Conservation (phyloP, 2,797 vertebrate species). For the Pterois miles region DNA sequence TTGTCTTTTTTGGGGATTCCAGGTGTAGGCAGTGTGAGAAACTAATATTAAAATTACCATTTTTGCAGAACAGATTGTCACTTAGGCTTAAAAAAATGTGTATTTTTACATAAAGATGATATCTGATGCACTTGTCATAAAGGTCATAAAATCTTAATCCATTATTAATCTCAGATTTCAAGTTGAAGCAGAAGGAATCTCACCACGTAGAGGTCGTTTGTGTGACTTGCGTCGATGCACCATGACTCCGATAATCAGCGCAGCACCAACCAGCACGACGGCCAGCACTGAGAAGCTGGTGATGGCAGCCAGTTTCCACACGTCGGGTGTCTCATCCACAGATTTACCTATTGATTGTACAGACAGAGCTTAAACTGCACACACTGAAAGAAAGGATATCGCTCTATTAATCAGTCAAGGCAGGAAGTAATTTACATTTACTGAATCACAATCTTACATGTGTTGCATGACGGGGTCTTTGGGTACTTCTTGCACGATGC, state of each 20-base stretch:
- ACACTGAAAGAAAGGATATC: background rate
- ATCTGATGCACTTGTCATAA: background rate
- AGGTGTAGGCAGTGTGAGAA: background rate
- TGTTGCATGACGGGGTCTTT: conserved; percentile 85
- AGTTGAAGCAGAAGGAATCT: conserved; percentile 30
- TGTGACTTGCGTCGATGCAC: conserved; percentile 82
- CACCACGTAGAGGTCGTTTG: conserved; percentile 84
- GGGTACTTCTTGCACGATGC: conserved; percentile 81
- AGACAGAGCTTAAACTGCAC: background rate
- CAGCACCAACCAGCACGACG: conserved; percentile 80
- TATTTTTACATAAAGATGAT: background rate
- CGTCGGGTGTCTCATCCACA: conserved; percentile 62
- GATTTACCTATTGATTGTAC: conserved; percentile 52
- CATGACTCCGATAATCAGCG: conserved; percentile 82
- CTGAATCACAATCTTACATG: conserved; percentile 72
- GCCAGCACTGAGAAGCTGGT: conserved; percentile 86
- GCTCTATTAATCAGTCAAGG: background rate
- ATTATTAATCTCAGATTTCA: background rate
- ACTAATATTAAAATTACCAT: background rate
- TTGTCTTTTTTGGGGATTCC: background rate
- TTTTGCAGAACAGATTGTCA: background rate
- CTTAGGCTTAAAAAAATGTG: background rate
- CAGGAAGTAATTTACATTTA: background rate
- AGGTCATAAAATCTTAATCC: background rate
- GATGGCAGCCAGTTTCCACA: conserved; percentile 86